Base-by-base conservation (phyloP, 1,140 invertebrate genomes). In the Bombus picipes region DNA sequence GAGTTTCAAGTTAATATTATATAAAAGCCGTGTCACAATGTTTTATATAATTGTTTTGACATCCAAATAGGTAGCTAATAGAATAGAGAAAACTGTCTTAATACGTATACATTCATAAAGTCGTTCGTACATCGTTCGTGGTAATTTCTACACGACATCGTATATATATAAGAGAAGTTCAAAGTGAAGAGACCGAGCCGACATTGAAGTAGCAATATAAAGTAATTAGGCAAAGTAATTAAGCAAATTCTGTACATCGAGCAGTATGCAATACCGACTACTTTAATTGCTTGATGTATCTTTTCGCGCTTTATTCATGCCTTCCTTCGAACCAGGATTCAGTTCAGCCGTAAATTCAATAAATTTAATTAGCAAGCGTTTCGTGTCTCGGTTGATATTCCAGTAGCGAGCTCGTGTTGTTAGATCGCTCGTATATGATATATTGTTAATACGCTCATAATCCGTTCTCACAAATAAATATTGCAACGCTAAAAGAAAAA, bases 221-320 rank as follows among this genome's bases (percentile, higher is more conserved):
- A 84, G n/a, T 39, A 81, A 73, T 81, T 81, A 81, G 71, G 6
- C 25, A 15, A 77, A 83, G 65, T 75, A 81, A 81, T 81, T 81
- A 81, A 76, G 65, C 59, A 77, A 62, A 73, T 81, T 53, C 39
- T 57, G 47, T 81, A 81, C 13, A 81, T 71, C 25, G 34, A 71
- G 25, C 34, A 71, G 18, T 71, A 57, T 57, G 70, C 70, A 65
- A 73, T 62, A 37, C n/a, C 68, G 47, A 41, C 70, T 41, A 59
- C 79, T 47, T 73, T 73, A 81, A 73, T 43, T 81, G 47, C 68
- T n/a, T 25, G 79, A 62, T 57, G 65, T 39, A 32, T 70, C 41
- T 73, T 83, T 76, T 74, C 57, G 71, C 13, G 71, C 32, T 76
- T 83, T 53, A 65, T 34, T 66, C 32, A 41, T 39, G n/a, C 22